Base-by-base conservation (phyloP, 2,888 invertebrate genomes). In the Ectropis crepuscularia region DNA sequence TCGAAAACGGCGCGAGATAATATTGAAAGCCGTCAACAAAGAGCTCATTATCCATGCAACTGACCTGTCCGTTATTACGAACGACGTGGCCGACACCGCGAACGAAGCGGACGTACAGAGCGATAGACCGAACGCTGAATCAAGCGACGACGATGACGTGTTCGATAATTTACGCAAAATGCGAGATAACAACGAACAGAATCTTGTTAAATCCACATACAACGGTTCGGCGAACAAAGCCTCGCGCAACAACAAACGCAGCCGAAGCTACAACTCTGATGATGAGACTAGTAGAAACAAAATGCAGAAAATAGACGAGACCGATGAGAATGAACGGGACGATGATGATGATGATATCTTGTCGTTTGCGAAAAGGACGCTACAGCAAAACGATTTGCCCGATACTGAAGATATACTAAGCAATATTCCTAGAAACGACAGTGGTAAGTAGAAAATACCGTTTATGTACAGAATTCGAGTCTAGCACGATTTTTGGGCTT, bases 1-100 rank as follows among this genome's bases (percentile, higher is more conserved):
- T 60, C 90, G 93, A 68, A 94, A 93, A 76, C 90, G 94, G 28
- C 90, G 93, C 57, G 91, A 93, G 73, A 87, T 95, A 55, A 91
- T 95, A 67, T 86, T 90, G 57, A 92, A 94, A 79, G 94, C 94
- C 0, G 79, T 95, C 45, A 91, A 94, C 67, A 94, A 94, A 69
- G 92, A 89, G 68, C 85, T 93, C 58, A 83, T 89, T 53, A 70
- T 89, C 48, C 85, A 88, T 28, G 66, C 74, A 41, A 65, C 57
- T 57, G 65, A 64, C 9, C 61, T 47, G 38, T 36, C 46, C 7
- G 47, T 53, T 41, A 50, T 65, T 11, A 54, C 49, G 10, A 72
- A 71, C 16, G 45, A 60, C 6, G 53, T 47, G 6, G 66, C 59
- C 28, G 36, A 69, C 37, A 42, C 45, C 36, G 60, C 53, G 7